These are phyloP conservation scores for Stenolophus ochropezus DNA, from an alignment of 2,888 invertebrate species.

Conservation along the genomic window DNA sequence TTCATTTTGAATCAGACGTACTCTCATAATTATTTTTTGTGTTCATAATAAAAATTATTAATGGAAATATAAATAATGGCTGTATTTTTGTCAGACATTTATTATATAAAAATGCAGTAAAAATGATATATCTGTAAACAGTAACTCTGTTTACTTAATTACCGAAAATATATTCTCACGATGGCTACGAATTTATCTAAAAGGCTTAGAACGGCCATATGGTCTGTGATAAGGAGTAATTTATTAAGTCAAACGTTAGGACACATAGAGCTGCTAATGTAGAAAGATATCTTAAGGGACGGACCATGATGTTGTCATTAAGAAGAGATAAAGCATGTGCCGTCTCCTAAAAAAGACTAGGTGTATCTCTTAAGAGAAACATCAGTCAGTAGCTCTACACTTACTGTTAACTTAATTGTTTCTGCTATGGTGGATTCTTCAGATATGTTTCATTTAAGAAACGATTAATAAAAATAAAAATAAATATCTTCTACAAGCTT, in stretches of 20 bases:
- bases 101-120: neutral
- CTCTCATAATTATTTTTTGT: constrained; percentile 25
- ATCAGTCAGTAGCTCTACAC: neutral
- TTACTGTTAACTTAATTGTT: neutral
- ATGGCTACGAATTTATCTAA: neutral
- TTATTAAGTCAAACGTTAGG: constrained; percentile 45
- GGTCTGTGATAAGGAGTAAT: constrained; percentile 26
- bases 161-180: neutral
- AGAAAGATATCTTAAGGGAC: constrained; percentile 36
- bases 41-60: constrained; percentile 19
- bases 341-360: constrained; percentile 33
- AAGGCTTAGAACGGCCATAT: constrained; percentile 3
- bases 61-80: constrained; percentile 30
- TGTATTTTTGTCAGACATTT: constrained; percentile 4
- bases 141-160: constrained; percentile 11
- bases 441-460: neutral
- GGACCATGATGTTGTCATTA: constrained; percentile 47
- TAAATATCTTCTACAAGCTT: too few species aligned
- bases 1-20: neutral
- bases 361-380: neutral
- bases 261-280: constrained; percentile 17
- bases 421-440: neutral
- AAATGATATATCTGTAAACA: constrained; percentile 4
- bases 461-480: neutral
- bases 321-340: constrained; percentile 50